phyloP scores from a whole-genome alignment of 2,888 invertebrate species.

The Cylloceria caligata region DNA sequence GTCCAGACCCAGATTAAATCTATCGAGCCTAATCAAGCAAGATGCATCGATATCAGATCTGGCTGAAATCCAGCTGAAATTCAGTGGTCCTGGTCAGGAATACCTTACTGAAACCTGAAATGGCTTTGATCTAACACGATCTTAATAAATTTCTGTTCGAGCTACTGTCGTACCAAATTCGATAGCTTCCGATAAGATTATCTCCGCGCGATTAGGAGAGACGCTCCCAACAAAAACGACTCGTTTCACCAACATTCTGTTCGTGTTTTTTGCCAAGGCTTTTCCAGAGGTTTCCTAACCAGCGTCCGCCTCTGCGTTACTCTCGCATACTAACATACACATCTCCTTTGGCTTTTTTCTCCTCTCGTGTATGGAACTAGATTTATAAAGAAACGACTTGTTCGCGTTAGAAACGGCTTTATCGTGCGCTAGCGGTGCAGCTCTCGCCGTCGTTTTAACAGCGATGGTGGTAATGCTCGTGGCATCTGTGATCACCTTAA shows the following conservation, averaged over 20 bases:
- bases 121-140: no score
- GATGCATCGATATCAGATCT: no score
- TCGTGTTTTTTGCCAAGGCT: conserved; percentile 69
- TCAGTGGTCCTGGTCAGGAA: no score
- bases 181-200: conserved; percentile 75
- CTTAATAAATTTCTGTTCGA: no score
- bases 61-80: no score
- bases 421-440: conserved; percentile 61
- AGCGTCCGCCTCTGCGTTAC: background rate
- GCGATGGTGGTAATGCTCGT: background rate
- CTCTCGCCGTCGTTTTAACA: conserved; percentile 9
- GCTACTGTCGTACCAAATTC: conserved; percentile 72
- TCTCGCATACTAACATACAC: background rate
- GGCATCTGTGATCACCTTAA: conserved; percentile 38
- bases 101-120: no score
- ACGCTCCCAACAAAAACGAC: conserved; percentile 70
- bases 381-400: conserved; percentile 71
- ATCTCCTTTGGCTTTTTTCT: conserved; percentile 27
- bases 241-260: conserved; percentile 68
- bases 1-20: no score
- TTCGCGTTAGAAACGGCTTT: conserved; percentile 62
- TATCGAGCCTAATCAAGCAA: no score
- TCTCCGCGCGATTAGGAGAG: conserved; percentile 69
- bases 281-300: conserved; percentile 42
- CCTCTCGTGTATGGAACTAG: conserved; percentile 64